phyloP scores from a whole-genome alignment of 2,113 vertebrate species.

The Clarias magur region DNA sequence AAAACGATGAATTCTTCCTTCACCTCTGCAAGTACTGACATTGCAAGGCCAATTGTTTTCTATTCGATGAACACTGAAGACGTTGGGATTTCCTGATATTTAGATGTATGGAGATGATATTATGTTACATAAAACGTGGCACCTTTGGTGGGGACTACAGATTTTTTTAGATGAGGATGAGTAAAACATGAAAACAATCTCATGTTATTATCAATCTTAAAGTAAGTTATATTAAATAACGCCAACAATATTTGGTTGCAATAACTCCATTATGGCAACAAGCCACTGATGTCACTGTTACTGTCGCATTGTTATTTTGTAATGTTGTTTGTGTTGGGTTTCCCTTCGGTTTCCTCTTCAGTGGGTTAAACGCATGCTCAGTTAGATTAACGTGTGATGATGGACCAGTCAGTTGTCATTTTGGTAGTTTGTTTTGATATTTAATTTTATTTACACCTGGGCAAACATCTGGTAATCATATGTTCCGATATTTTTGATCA shows the following conservation, averaged over 20 bases:
- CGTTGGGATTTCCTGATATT: background rate
- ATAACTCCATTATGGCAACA: background rate
- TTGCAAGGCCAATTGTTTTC: background rate
- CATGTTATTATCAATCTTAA: background rate
- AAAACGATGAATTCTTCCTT: background rate
- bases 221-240: background rate
- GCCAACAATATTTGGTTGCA: background rate
- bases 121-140: background rate
- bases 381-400: background rate
- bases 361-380: background rate
- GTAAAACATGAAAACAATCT: too few relatives aligned
- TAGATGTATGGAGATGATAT: background rate
- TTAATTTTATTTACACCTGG: background rate
- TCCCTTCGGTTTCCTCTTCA: background rate
- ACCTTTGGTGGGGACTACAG: background rate
- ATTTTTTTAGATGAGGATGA: background rate
- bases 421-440: background rate
- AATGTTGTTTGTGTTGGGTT: background rate
- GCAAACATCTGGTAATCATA: background rate
- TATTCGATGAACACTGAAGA: background rate
- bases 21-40: background rate
- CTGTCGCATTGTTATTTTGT: background rate
- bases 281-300: background rate
- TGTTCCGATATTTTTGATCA: background rate
- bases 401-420: background rate